Base-by-base conservation (phyloP, 2,888 invertebrate genomes). In the Anoplius nigerrimus region DNA sequence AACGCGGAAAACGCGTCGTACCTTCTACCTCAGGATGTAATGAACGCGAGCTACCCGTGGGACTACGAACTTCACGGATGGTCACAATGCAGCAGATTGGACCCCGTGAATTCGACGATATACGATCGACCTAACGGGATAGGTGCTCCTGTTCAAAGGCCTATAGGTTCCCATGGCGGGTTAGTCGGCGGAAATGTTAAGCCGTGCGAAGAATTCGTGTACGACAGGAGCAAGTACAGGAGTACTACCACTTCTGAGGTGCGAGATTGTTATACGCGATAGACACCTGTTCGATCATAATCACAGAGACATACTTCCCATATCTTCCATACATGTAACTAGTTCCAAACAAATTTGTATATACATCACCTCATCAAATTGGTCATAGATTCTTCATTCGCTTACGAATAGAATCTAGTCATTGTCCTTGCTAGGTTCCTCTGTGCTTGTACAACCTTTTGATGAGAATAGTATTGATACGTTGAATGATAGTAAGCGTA, bases 161-260 rank as follows among this genome's bases (percentile, higher is more conserved):
- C 64, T 34, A 62, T 71, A 21, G 53, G 24, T 15, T 51, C 62
- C 16, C 54, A 48, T 11, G 62, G n/a, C 52, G 22, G n/a, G 18
- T 43, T 45, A 51, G 58, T 34, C 45, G 48, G 42, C 13, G 60
- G 68, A 24, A 71, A 72, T 20, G 52, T 71, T 45, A 69, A 71
- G 51, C 87, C 84, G 8, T 94, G 94, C 84, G 86, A 90, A 45
- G 79, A 88, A 51, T 94, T 90, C 83, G 90, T 94, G 22, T 94
- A 92, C 84, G 92, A 94, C 82, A 89, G 88, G 66, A 90, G 90
- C 52, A 90, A 89, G 72, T 93, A 92, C 82, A 85, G 91, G 78
- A 92, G 91, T 77, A 93, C 92, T 72, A 91, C 92, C 20, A 92
- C 93, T 27, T 92, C 92, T 53, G 93, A 94, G 89, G 93, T 92